Evolutionary conservation across 2,797 vertebrate species (phyloP), one percentile per base, ranked within the genome.

Genomic region (Galago senegalensis): DNA sequence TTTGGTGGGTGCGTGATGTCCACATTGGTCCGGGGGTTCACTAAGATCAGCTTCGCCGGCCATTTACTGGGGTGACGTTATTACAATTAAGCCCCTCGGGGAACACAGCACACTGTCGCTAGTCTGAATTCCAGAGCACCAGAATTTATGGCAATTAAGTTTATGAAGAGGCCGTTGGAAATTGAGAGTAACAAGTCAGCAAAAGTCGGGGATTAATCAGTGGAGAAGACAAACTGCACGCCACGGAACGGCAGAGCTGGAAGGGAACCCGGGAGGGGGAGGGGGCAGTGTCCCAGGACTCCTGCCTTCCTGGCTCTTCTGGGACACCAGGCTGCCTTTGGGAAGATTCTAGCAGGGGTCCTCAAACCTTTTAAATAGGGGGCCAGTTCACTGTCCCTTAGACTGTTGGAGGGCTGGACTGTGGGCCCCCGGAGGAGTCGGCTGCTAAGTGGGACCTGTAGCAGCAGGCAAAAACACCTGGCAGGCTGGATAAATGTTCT

Each of bases 1-100:
- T 25, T 31, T 5, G 31, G 17, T 7, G 70, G 63, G 20, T 8
- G 43, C 0, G 4, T 10, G 0, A 3, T 2, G 63, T 46, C 14
- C 21, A 1, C 23, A 9, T 17, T 5, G 3, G 3, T 9, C 12
- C 0, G 17, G 37, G 40, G 20, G 53, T 1, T 63, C 69, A 49
- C 1, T 0, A 0, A n/a, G 67, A 14, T 49, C 29, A 16, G 31
- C 56, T 12, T 58, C 25, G 53, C 63, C 23, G 53, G 53, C 27
- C 53, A 34, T 18, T 76, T 23, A 56, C 0, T 18, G 81, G 49
- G 73, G 18, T 29, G 75, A 86, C 5, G 53, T 65, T 82, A 75
- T 72, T 82, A 75, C 58, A 56, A 85, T 43, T 16, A 60, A 61
- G 60, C 25, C 85, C 53, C 69, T 20, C 5, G 29, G 61, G 34